Conservation (phyloP, 2,888 invertebrate genomes). For the Fragum fragum region DNA sequence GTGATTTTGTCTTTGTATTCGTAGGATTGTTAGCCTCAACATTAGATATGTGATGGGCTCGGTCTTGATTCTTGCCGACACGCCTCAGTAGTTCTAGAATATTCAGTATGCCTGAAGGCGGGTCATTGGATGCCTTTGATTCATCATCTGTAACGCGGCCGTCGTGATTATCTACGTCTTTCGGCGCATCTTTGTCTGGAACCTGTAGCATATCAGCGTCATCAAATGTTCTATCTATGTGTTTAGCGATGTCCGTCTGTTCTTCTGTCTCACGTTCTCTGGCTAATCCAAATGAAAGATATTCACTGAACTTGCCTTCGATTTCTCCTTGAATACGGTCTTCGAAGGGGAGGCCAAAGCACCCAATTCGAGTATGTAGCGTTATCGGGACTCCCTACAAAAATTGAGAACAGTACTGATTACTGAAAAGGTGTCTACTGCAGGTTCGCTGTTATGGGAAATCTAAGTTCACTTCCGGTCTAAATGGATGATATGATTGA, state of each 20-base stretch:
- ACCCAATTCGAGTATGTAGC: constrained; percentile 6
- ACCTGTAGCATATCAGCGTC: background rate
- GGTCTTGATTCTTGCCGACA: too few species aligned
- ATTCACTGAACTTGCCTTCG: background rate
- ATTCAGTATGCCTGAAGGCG: too few species aligned
- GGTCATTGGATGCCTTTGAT: too few species aligned
- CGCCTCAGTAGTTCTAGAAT: too few species aligned
- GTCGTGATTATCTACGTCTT: background rate
- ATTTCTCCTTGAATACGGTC: background rate
- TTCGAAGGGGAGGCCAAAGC: background rate
- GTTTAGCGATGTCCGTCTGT: background rate
- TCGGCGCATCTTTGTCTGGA: background rate
- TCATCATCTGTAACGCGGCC: too few species aligned
- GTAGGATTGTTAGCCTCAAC: too few species aligned
- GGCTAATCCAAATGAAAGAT: background rate
- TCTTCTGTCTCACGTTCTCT: background rate
- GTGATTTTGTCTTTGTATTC: too few species aligned
- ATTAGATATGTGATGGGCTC: too few species aligned
- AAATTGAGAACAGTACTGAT: background rate
- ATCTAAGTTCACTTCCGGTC: too few species aligned
- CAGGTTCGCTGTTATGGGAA: too few species aligned
- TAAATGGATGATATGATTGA: too few species aligned
- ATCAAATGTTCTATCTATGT: background rate
- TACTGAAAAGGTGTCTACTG: too few species aligned
- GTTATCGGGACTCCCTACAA: background rate